Conservation (phyloP, 2,113 vertebrate genomes). For the Todiramphus saurophagus region DNA sequence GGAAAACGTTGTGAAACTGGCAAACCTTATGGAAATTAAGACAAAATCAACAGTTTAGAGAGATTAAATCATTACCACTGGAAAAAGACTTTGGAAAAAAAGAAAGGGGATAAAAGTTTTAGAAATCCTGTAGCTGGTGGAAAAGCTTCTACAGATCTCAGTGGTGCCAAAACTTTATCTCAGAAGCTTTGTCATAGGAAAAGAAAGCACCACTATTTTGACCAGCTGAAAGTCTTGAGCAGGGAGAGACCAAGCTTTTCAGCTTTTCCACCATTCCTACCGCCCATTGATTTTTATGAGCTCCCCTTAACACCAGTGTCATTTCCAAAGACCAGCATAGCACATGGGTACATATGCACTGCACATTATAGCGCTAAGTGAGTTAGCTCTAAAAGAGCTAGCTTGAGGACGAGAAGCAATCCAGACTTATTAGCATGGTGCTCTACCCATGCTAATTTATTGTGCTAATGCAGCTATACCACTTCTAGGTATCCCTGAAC, state of each 20-base stretch:
- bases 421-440: conserved; percentile 1
- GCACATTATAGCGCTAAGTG: background rate
- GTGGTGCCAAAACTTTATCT: background rate
- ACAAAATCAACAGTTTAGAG: conserved; percentile 11
- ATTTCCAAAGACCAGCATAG: background rate
- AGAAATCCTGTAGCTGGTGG: background rate
- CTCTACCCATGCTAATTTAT: conserved; percentile 31
- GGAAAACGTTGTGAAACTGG: background rate
- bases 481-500: conserved; percentile 22
- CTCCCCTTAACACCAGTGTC: background rate
- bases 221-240: background rate
- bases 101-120: background rate
- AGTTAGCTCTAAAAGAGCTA: conserved; percentile 27
- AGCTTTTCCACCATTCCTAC: background rate
- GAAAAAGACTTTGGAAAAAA: background rate
- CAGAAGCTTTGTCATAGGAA: background rate
- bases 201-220: background rate
- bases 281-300: background rate
- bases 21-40: background rate
- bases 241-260: background rate
- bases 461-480: background rate
- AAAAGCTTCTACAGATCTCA: background rate
- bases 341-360: background rate
- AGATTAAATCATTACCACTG: background rate
- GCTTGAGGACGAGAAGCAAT: conserved; percentile 15